Evolutionary conservation across 2,113 vertebrate genomes (phyloP).

Genomic region (Columbina picui): DNA sequence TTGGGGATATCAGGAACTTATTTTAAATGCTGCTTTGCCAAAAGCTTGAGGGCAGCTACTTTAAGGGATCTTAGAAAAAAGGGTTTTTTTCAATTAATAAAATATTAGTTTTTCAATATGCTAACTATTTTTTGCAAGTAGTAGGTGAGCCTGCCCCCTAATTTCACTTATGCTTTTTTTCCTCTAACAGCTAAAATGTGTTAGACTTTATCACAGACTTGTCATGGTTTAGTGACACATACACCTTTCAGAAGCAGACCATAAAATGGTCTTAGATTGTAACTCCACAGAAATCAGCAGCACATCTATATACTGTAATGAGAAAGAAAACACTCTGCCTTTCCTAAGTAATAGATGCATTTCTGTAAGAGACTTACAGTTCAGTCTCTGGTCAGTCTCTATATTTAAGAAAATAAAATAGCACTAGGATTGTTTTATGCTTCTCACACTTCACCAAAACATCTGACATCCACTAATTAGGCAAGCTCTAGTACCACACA

Average conservation of each 20-base stretch:
- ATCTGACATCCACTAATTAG: background rate
- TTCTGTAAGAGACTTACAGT: background rate
- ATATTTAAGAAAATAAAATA: background rate
- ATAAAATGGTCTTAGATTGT: background rate
- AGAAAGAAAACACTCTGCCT: background rate
- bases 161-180: background rate
- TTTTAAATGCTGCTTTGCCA: background rate
- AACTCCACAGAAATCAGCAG: background rate
- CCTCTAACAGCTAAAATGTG: background rate
- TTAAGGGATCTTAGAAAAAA: background rate
- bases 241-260: background rate
- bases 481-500: background rate
- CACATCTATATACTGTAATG: background rate
- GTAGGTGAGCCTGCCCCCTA: background rate
- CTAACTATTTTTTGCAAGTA: background rate
- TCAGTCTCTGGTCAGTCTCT: background rate
- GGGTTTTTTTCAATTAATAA: background rate
- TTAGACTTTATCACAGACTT: background rate
- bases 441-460: background rate
- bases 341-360: background rate
- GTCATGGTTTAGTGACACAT: background rate
- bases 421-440: background rate
- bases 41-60: background rate
- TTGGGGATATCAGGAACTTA: background rate
- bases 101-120: background rate